Evolutionary conservation across 2,797 vertebrate genomes (phyloP).

Genomic region (Pterois miles): DNA sequence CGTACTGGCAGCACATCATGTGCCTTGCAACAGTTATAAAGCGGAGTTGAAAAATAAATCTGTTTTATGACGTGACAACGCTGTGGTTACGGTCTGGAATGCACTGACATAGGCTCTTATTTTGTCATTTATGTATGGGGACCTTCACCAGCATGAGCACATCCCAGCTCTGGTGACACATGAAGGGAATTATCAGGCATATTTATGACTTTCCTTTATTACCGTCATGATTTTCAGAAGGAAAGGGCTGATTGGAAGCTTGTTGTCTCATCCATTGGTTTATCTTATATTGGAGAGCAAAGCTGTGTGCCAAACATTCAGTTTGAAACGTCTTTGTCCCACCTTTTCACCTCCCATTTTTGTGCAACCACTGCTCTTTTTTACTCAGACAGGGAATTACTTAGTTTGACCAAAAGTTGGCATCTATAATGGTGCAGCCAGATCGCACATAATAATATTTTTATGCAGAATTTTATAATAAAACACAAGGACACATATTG

Average conservation of each 20-base stretch:
- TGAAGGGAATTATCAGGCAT: not conserved
- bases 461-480: too few relatives aligned
- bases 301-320: slow-evolving; percentile 22
- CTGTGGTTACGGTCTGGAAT: not conserved
- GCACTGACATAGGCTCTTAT: not conserved
- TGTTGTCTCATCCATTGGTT: slow-evolving; percentile 9
- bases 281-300: slow-evolving; percentile 2
- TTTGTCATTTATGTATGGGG: not conserved
- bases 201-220: slow-evolving; percentile 1
- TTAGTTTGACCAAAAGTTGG: not conserved
- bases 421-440: too few relatives aligned
- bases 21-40: not conserved
- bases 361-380: not conserved
- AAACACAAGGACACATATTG: too few relatives aligned
- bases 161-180: slow-evolving; percentile 4
- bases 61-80: not conserved
- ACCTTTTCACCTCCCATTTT: not conserved
- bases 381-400: not conserved
- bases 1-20: not conserved
- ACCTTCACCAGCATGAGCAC: not conserved
- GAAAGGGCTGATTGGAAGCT: not conserved
- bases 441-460: too few relatives aligned
- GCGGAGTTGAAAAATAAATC: not conserved
- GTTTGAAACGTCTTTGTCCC: slow-evolving; percentile 5
- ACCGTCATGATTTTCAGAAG: not conserved